These are phyloP conservation scores for Mimachlamys varia DNA, from an alignment of 2,888 invertebrate genomes.

Conservation along the genomic window DNA sequence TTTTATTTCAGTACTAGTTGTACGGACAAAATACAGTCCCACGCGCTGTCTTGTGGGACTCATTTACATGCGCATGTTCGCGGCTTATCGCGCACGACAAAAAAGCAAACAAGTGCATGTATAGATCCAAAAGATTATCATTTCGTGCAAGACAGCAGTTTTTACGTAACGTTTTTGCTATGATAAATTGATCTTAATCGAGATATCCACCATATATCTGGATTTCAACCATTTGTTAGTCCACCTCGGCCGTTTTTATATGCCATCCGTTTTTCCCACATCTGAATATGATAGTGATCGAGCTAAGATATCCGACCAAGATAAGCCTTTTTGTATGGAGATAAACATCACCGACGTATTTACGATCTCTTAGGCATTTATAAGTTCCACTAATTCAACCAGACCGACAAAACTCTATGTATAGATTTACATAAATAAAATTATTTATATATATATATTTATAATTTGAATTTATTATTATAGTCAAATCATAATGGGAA, in stretches of 20 bases:
- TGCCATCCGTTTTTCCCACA: conserved; percentile 20
- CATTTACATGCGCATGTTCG: conserved; percentile 33
- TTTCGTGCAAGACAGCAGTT: conserved; percentile 20
- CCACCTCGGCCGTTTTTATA: conserved; percentile 19
- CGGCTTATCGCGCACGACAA: conserved; percentile 23
- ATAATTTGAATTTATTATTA: not conserved
- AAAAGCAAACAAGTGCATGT: conserved; percentile 36
- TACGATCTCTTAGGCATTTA: conserved; percentile 29
- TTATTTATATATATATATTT: not conserved
- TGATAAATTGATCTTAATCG: conserved; percentile 27
- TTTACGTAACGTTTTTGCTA: conserved; percentile 31
- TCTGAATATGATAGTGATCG: conserved; percentile 7
- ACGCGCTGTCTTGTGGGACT: conserved; percentile 2
- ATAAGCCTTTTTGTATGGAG: conserved; percentile 18
- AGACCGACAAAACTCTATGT: not conserved
- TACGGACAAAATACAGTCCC: conserved; percentile 20
- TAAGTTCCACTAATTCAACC: conserved; percentile 6
- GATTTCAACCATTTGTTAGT: conserved; percentile 26
- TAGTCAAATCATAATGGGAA: not conserved
- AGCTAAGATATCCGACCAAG: not conserved
- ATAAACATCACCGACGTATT: conserved; percentile 17
- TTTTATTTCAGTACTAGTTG: not conserved
- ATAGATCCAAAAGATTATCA: conserved; percentile 16
- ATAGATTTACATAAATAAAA: not conserved
- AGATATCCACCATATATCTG: conserved; percentile 19